Conservation (phyloP, 2,797 vertebrate genomes). For the Tangara arthus region DNA sequence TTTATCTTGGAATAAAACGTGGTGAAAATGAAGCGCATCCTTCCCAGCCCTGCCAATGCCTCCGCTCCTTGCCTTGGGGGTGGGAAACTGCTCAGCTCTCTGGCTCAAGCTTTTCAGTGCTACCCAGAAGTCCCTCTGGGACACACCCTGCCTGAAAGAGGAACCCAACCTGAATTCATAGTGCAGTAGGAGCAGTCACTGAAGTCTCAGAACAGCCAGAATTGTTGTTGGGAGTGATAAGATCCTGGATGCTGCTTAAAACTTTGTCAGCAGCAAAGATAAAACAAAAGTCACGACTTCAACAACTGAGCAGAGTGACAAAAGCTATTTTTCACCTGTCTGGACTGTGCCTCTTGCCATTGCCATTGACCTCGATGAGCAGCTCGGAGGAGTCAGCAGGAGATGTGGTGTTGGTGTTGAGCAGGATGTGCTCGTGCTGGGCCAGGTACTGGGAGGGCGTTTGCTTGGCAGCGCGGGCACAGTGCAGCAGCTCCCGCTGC, state of each 20-base stretch:
- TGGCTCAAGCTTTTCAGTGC: background rate
- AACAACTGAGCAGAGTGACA: accelerated
- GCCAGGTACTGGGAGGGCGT: slow-evolving; percentile 97
- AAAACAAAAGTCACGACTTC: background rate
- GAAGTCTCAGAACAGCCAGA: background rate
- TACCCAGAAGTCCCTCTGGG: background rate
- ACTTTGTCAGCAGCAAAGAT: background rate
- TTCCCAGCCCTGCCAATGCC: background rate
- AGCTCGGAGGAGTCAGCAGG: slow-evolving; percentile 94
- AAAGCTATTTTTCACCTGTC: slow-evolving; percentile 79
- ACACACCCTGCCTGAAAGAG: background rate
- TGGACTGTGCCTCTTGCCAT: slow-evolving; percentile 90
- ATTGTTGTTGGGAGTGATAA: accelerated
- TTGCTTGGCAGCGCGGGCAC: slow-evolving; percentile 96
- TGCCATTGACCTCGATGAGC: slow-evolving; percentile 90
- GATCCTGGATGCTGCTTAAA: background rate
- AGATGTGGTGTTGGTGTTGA: slow-evolving; percentile 90
- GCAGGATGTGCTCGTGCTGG: slow-evolving; percentile 95
- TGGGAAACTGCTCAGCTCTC: background rate
- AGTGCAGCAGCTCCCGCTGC: slow-evolving; percentile 95
- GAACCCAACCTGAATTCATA: background rate
- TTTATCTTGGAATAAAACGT: slow-evolving; percentile 10
- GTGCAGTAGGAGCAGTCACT: background rate
- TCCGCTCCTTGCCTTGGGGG: background rate
- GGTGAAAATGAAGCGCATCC: background rate